Evolutionary conservation across 2,888 invertebrate species (phyloP), one percentile per base, ranked within the genome.

Genomic region (Cylindroiulus punctatus): DNA sequence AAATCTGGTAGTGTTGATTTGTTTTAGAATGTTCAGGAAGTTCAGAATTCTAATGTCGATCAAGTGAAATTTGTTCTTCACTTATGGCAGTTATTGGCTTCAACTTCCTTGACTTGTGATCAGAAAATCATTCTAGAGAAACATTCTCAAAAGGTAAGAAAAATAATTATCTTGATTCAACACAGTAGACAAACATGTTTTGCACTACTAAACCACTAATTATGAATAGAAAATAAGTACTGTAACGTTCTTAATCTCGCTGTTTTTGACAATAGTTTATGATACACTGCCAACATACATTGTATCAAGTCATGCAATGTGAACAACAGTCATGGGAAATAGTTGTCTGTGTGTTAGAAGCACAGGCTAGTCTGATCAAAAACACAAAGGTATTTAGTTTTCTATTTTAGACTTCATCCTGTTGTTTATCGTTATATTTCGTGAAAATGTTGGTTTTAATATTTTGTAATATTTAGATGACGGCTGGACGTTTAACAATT

Each of bases 141-240:
- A n/a, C 82, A 82, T 82, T 82, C 82, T n/a, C 7, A 82, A 32
- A 32, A 40, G 1, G 82, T 82, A 40, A 82, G 82, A n/a, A 82
- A 36, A n/a, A 12, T 22, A 22, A 22, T 65, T n/a, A 65, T 26
- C 10, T 65, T n/a, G 12, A 22, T 10, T 65, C 26, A 40, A 40
- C 40, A 4, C 8, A 7, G 8, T 40, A 7, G 40, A 40, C 40
- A 40, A 40, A 7, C 8, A 8, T 40, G 4, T n/a, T n/a, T n/a
- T n/a, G n/a, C n/a, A n/a, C n/a, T n/a, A n/a, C n/a, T n/a, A n/a
- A n/a, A n/a, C n/a, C n/a, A n/a, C n/a, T n/a, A n/a, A n/a, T n/a
- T n/a, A n/a, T n/a, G n/a, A n/a, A n/a, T n/a, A n/a, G n/a, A n/a
- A n/a, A n/a, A n/a, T n/a, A n/a, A n/a, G n/a, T n/a, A n/a, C n/a